Conservation (phyloP, 2,797 vertebrate genomes). For the Cercopithecus mitis region DNA sequence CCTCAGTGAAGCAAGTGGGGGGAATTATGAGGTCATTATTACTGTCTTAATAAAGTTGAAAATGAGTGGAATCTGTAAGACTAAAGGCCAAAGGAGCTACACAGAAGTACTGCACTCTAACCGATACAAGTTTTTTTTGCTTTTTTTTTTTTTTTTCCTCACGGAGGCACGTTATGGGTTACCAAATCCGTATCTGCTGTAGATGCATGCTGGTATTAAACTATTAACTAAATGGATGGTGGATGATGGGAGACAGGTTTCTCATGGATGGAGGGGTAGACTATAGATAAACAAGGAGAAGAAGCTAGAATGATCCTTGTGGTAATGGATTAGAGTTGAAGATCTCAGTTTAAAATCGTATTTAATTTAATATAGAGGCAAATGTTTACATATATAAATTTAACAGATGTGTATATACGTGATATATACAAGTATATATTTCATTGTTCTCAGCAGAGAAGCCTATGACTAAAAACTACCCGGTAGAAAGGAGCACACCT, state of each 20-base stretch:
- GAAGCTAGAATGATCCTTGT: background rate
- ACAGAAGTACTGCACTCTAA: background rate
- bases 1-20: background rate
- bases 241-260: background rate
- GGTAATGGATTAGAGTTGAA: background rate
- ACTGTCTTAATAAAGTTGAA: background rate
- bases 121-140: too few species aligned
- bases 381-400: background rate
- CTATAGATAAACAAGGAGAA: background rate
- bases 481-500: background rate
- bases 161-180: background rate
- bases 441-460: background rate
- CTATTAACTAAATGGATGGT: background rate
- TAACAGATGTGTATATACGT: too few species aligned
- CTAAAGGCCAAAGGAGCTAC: background rate
- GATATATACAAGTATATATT: background rate
- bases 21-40: background rate
- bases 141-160: background rate
- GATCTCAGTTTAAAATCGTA: background rate
- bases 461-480: background rate
- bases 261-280: background rate
- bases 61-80: background rate
- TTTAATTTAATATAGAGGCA: background rate
- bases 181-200: background rate
- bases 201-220: background rate